These are phyloP conservation scores for Danio rerio DNA, from an alignment of 2,113 vertebrate genomes.

Conservation along the genomic window GRCz12tu NC_133186.1:6613001-6613500, in stretches of 20 bases:
- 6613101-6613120: slow-evolving; percentile 12
- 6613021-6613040: background rate
- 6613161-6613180: slow-evolving; percentile 1
- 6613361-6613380: background rate
- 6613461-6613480: too few species aligned
- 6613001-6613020: background rate
- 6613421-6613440: too few species aligned
- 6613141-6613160: slow-evolving; percentile 24
- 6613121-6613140: slow-evolving; percentile 12
- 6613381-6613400: too few species aligned
- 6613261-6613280: slow-evolving; percentile 24
- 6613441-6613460: too few species aligned
- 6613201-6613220: slow-evolving; percentile 11
- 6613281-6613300: slow-evolving; percentile 40
- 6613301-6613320: background rate
- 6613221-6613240: slow-evolving; percentile 43
- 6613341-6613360: background rate
- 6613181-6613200: slow-evolving; percentile 33
- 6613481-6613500: too few species aligned
- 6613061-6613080: background rate
- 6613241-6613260: slow-evolving; percentile 39
- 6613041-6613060: background rate
- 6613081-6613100: background rate
- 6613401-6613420: too few species aligned
- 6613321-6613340: background rate